Base-by-base conservation (phyloP, 2,888 invertebrate species). In the Lasioglossum calceatum region DNA sequence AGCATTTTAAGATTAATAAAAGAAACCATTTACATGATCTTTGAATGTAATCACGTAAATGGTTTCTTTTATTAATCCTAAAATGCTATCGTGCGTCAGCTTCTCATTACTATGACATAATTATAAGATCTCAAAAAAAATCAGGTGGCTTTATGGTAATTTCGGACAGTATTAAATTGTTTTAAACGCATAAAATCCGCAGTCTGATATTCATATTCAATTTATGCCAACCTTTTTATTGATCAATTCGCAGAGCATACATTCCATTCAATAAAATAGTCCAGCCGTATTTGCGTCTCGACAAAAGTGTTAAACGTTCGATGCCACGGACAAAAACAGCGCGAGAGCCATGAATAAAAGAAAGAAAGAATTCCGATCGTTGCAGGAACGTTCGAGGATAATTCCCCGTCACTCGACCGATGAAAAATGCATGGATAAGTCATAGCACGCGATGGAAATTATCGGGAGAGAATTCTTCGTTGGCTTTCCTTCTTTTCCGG, bases 281-380 rank as follows among this genome's bases (percentile, higher is more conserved):
- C 8, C 2, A 8, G 23, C 54, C 8, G 23, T 54, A 23, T 23
- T 54, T 23, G 23, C 54, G 23, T 54, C 50, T 2, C 50, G 50
- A 2, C 50, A 2, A 23, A 23, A 54, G 54, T 19, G 54, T 54
- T 54, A 8, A 23, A 54, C 0, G 54, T 12, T 4, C 58, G n/a
- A 58, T 27, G 58, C n/a, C 54, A 2, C 54, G 54, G 54, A 54
- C 8, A 54, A 54, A 54, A 23, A 50, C 50, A 50, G 0, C 3
- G n/a, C 12, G n/a, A 58, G 12, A 10, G 58, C 10, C 58, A n/a
- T 10, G 58, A n/a, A 58, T 58, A 58, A 58, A 58, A 58, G 4
- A n/a, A 58, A 58, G 58, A n/a, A 58, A n/a, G 58, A 58, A 58
- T 58, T 58, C n/a, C 58, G 58, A n/a, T 58, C 58, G 58, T 27